These are phyloP conservation scores for Choristoneura rosaceana DNA, from an alignment of 2,888 invertebrate species.

Conservation along the genomic window DNA sequence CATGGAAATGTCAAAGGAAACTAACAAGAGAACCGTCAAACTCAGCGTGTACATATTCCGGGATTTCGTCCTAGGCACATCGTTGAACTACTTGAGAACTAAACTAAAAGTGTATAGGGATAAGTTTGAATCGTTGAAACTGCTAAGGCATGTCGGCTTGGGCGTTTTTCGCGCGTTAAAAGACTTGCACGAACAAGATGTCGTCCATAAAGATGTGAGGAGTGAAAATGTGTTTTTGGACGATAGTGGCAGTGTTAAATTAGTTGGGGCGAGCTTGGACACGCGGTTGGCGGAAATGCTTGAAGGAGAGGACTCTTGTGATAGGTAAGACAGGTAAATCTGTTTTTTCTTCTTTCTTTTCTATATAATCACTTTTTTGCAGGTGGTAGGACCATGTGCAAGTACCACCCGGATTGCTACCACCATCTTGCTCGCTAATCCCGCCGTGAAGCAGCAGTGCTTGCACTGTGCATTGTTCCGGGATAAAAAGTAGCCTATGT, in stretches of 20 bases:
- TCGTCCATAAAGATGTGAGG: slow-evolving; percentile 93
- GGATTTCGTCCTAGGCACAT: slow-evolving; percentile 86
- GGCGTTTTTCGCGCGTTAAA: slow-evolving; percentile 91
- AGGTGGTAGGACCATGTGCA: too few relatives aligned
- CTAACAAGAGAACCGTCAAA: slow-evolving; percentile 60
- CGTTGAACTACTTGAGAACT: slow-evolving; percentile 64
- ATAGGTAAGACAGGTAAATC: slow-evolving; percentile 47
- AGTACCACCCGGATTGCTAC: too few relatives aligned
- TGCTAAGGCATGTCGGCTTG: slow-evolving; percentile 88
- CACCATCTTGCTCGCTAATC: too few relatives aligned
- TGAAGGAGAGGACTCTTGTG: slow-evolving; percentile 70
- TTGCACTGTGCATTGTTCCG: too few relatives aligned
- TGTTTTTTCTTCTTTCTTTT: slow-evolving; percentile 3
- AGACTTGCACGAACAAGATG: slow-evolving; percentile 92
- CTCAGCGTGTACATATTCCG: slow-evolving; percentile 89
- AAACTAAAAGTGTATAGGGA: slow-evolving; percentile 62
- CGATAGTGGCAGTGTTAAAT: slow-evolving; percentile 84
- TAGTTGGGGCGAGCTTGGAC: slow-evolving; percentile 90
- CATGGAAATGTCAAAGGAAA: slow-evolving; percentile 88
- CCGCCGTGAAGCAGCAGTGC: too few relatives aligned
- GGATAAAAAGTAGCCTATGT: too few relatives aligned
- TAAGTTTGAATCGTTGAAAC: slow-evolving; percentile 62
- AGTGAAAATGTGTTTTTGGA: slow-evolving; percentile 91
- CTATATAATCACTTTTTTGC: too few relatives aligned
- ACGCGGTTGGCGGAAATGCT: slow-evolving; percentile 87